Evolutionary conservation across 1,140 invertebrate species (phyloP).

Genomic region (Zaprionus vittiger): DNA sequence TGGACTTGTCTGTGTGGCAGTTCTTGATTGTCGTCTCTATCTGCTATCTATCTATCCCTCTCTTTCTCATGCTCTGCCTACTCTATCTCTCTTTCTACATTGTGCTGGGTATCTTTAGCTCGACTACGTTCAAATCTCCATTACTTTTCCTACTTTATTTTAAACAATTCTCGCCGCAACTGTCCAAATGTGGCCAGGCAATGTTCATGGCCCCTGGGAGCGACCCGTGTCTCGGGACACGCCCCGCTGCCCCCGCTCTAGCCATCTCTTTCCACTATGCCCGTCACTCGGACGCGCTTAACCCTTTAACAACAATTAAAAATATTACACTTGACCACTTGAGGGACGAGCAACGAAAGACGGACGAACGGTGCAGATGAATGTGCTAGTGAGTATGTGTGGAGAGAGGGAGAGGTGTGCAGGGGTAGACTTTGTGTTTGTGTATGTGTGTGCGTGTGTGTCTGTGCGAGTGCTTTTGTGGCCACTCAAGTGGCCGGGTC

Average conservation of each 20-base stretch:
- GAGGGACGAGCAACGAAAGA: conserved; percentile 31
- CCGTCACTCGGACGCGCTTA: conserved; percentile 47
- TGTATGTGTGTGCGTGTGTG: conserved; percentile 18
- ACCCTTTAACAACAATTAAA: conserved; percentile 81
- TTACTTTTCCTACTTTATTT: conserved; percentile 11
- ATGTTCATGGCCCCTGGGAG: conserved; percentile 36
- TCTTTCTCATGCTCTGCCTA: neutral
- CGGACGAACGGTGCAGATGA: conserved; percentile 6
- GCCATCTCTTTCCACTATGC: neutral
- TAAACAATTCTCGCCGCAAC: conserved; percentile 24
- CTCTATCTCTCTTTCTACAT: neutral
- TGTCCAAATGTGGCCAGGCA: conserved; percentile 50
- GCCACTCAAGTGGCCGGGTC: conserved; percentile 64
- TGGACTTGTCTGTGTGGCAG: neutral
- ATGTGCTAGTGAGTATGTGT: conserved; percentile 9
- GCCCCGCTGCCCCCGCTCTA: neutral
- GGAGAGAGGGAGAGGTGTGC: neutral
- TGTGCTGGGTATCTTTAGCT: neutral
- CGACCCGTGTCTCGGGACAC: neutral
- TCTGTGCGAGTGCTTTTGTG: conserved; percentile 55
- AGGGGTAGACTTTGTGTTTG: neutral
- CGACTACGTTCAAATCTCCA: neutral
- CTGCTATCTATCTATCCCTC: neutral
- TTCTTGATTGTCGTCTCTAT: neutral
- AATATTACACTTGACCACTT: conserved; percentile 62